phyloP scores from a whole-genome alignment of 1,140 invertebrate species.

The Camponotus pennsylvanicus region DNA sequence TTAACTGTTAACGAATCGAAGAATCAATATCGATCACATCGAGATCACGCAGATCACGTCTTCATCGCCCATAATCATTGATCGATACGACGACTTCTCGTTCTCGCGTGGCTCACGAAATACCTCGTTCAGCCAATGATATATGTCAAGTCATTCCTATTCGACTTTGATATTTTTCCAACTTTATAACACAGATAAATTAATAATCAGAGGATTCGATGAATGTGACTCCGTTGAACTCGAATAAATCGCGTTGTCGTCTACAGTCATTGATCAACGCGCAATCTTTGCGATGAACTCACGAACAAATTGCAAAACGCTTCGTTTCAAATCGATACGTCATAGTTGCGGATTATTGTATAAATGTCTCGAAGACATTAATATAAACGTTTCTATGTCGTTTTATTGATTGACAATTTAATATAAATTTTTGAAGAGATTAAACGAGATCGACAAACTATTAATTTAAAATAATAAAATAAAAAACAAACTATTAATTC shows the following conservation, averaged over 20 bases:
- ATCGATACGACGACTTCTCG: slow-evolving; percentile 55
- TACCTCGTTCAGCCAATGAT: slow-evolving; percentile 19
- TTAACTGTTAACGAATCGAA: slow-evolving; percentile 58
- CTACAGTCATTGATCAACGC: slow-evolving; percentile 46
- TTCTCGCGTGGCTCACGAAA: slow-evolving; percentile 44
- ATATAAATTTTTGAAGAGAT: slow-evolving; percentile 1
- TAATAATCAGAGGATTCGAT: slow-evolving; percentile 45
- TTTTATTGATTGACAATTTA: slow-evolving; percentile 11
- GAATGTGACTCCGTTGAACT: slow-evolving; percentile 35
- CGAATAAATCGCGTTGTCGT: slow-evolving; percentile 48
- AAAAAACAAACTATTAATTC: no score
- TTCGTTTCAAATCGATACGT: slow-evolving; percentile 60
- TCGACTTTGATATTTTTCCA: slow-evolving; percentile 14
- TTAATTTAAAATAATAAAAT: not conserved
- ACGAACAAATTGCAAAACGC: slow-evolving; percentile 23
- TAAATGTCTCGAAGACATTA: slow-evolving; percentile 16
- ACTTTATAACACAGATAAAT: slow-evolving; percentile 39
- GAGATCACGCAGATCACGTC: slow-evolving; percentile 50
- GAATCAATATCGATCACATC: slow-evolving; percentile 26
- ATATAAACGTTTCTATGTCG: not conserved
- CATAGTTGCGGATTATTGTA: slow-evolving; percentile 47
- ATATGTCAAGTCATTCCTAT: slow-evolving; percentile 25
- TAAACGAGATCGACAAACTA: not conserved
- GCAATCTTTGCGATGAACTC: slow-evolving; percentile 18
- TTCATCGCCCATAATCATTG: slow-evolving; percentile 17